Percentiles rank a stretch among this genome's conserved stretches.
These are phyloP conservation scores for Drosophila ezoana DNA, from an alignment of 2,888 invertebrate genomes.

Conservation along the genomic window DNA sequence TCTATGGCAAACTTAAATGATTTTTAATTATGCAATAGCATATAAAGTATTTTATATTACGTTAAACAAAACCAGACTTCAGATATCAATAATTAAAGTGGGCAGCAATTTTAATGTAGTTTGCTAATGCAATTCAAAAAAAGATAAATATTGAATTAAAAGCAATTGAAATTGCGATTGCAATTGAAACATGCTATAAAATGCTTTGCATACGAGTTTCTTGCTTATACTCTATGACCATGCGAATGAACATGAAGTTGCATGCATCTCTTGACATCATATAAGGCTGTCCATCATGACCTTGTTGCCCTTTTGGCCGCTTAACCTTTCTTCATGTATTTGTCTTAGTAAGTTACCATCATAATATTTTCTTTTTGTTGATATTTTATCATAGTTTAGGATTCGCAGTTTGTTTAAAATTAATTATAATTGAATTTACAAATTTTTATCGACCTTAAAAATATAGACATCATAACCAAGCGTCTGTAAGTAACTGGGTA, in stretches of 20 bases:
- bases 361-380: too few relatives aligned
- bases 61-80: constrained; percentile 19
- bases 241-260: background rate
- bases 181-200: constrained; percentile 25
- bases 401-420: too few relatives aligned
- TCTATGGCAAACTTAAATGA: constrained; percentile 58
- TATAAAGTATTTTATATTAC: constrained; percentile 21
- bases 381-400: too few relatives aligned
- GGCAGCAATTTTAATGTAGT: constrained; percentile 44
- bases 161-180: constrained; percentile 32
- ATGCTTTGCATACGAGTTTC: constrained; percentile 13
- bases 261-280: too few relatives aligned
- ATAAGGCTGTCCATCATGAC: too few relatives aligned
- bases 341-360: too few relatives aligned
- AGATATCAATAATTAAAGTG: constrained; percentile 24
- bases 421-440: too few relatives aligned
- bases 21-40: constrained; percentile 62
- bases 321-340: too few relatives aligned
- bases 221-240: constrained; percentile 15
- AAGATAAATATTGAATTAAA: constrained; percentile 64
- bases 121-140: constrained; percentile 42
- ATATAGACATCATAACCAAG: too few relatives aligned
- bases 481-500: constrained; percentile 6
- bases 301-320: too few relatives aligned
- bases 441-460: too few relatives aligned